Evolutionary conservation across 2,888 invertebrate species (phyloP).

Genomic region (Horisme vitalbata): DNA sequence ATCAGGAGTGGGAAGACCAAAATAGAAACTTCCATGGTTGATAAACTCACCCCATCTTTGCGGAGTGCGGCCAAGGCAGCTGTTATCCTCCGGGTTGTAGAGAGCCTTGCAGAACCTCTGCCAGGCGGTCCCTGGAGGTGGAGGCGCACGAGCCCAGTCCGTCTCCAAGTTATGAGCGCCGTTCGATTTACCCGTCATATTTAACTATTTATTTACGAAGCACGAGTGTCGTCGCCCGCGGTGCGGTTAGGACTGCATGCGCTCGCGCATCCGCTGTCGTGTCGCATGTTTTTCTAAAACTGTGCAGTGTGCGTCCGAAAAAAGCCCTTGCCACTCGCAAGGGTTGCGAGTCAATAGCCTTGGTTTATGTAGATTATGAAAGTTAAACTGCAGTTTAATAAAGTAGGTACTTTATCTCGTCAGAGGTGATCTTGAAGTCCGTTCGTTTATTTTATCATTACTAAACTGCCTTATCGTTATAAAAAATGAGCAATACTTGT

Average conservation of each 20-base stretch:
- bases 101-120: slow-evolving; percentile 52
- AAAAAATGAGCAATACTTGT: too few species aligned
- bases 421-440: too few species aligned
- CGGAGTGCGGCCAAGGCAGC: slow-evolving; percentile 68
- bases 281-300: slow-evolving; percentile 28
- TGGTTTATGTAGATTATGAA: too few species aligned
- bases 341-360: neutral
- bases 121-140: slow-evolving; percentile 50
- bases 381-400: too few species aligned
- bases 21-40: too few species aligned
- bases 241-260: slow-evolving; percentile 45
- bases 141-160: slow-evolving; percentile 68
- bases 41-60: slow-evolving; percentile 71
- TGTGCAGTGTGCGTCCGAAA: slow-evolving; percentile 17
- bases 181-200: slow-evolving; percentile 61
- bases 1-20: too few species aligned
- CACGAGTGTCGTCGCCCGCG: slow-evolving; percentile 23
- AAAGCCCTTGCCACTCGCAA: slow-evolving; percentile 23
- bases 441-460: too few species aligned
- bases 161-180: slow-evolving; percentile 49
- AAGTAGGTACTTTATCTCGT: too few species aligned
- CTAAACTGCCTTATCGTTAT: too few species aligned
- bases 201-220: slow-evolving; percentile 5
- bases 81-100: slow-evolving; percentile 67
- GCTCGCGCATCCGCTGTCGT: slow-evolving; percentile 25